Conservation (phyloP, 2,113 vertebrate species). For the Suncus etruscus region DNA sequence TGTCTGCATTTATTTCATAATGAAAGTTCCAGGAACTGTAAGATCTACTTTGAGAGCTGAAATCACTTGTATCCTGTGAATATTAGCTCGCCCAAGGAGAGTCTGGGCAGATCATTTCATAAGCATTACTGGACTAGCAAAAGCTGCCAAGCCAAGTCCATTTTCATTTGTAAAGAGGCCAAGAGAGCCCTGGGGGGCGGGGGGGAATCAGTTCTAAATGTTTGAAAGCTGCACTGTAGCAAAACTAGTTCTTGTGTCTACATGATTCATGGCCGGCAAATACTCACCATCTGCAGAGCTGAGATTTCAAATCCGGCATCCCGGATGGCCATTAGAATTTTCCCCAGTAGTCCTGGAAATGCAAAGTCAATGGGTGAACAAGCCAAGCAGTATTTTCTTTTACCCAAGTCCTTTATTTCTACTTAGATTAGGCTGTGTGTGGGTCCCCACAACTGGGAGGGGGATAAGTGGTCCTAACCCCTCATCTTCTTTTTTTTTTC, state of each 20-base stretch:
- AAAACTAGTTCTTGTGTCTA: background rate
- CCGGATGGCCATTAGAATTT: constrained; percentile 93
- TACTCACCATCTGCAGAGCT: constrained; percentile 94
- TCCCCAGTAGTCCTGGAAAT: constrained; percentile 92
- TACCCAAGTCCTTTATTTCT: too few species aligned
- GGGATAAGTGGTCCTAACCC: too few species aligned
- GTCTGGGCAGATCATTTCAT: constrained; percentile 2
- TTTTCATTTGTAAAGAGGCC: constrained; percentile 33
- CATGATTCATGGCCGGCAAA: background rate
- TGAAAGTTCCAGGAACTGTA: background rate
- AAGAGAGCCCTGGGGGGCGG: background rate
- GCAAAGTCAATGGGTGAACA: background rate
- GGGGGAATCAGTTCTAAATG: background rate
- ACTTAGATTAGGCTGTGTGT: too few species aligned
- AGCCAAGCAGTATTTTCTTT: too few species aligned
- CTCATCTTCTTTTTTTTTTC: too few species aligned
- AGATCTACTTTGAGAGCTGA: background rate
- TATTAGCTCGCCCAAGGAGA: constrained; percentile 14
- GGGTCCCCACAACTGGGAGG: too few species aligned
- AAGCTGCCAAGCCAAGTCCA: constrained; percentile 3
- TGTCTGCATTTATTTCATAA: background rate
- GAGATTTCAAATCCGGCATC: constrained; percentile 94
- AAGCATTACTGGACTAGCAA: background rate
- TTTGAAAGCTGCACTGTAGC: background rate
- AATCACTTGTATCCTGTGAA: background rate